Evolutionary conservation across 1,140 invertebrate genomes (phyloP), one percentile per base, ranked within the genome.

Genomic region (Tetragonula clypearis): DNA sequence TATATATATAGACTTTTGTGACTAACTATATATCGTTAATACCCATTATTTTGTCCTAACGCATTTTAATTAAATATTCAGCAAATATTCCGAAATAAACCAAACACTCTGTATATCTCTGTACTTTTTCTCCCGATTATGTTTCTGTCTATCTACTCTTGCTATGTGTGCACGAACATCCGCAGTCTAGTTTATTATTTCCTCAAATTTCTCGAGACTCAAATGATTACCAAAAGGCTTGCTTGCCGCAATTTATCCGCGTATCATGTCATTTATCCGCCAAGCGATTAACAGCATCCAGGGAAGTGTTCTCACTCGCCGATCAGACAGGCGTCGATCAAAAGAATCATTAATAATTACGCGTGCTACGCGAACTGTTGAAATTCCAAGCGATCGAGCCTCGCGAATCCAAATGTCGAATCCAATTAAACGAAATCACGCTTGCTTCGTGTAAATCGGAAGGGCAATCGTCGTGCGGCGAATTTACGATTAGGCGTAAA

Each of bases 401-500:
- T 6, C 3, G 30, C 19, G 19, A 23, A 55, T 56, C 68, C 8
- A 49, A 30, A 9, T n/a, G 74, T 71, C 76, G 79, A 35, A 78
- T 80, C 73, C 82, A 79, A 88, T 88, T 82, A 82, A 85, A 62
- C 5, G 26, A 12, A 26, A n/a, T 21, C 17, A 23, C 26, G 9
- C 19, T 19, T 9, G 23, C 17, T 11, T 35, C 26, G 26, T 23
- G 35, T n/a, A 60, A 79, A 86, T 30, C 0, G 30, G 30, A 30
- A 30, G 30, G 30, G 30, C 30, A 30, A 30, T 79, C 76, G 66
- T 79, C 58, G 56, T 56, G n/a, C 9, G n/a, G 35, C 65, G 79
- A 88, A 88, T 88, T 85, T 79, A 88, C 56, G 71, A 79, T 85
- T 88, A 66, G 62, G 21, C 30, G 9, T 60, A 72, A 79, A 71